phyloP scores from a whole-genome alignment of 2,113 vertebrate species.

The Colinus virginianus region DNA sequence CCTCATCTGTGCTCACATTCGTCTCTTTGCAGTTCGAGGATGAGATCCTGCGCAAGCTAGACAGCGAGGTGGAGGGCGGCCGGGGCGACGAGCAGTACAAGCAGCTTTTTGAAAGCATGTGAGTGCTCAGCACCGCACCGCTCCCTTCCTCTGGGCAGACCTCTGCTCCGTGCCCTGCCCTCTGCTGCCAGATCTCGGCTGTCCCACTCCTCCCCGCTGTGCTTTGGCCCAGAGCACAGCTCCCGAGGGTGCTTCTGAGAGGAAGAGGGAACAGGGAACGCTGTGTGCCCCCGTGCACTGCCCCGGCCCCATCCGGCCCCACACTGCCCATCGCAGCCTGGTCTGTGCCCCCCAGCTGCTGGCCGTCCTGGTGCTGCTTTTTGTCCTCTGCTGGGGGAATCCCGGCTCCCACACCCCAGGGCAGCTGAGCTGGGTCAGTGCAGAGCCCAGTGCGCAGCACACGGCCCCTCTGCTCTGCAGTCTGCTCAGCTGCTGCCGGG shows the following conservation, averaged over 20 bases:
- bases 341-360: not conserved
- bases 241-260: fast-evolving
- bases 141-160: not conserved
- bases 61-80: conserved; percentile 73
- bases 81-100: conserved; percentile 69
- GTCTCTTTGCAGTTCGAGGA: conserved; percentile 61
- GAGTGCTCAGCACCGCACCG: not conserved
- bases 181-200: fast-evolving
- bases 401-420: fast-evolving
- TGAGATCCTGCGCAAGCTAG: conserved; percentile 63
- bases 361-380: not conserved
- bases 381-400: not conserved
- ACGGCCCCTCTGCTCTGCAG: not conserved
- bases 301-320: not conserved
- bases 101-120: conserved; percentile 68
- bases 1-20: fast-evolving
- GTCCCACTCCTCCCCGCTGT: fast-evolving
- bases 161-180: not conserved
- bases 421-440: not conserved
- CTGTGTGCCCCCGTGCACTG: fast-evolving
- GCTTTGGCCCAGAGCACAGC: not conserved
- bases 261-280: not conserved
- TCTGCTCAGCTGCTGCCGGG: conserved; percentile 58
- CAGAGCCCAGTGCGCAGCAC: not conserved
- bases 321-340: not conserved